Evolutionary conservation across 1,140 invertebrate genomes (phyloP), one percentile per base, ranked within the genome.

Genomic region (Vanessa tameamea): DNA sequence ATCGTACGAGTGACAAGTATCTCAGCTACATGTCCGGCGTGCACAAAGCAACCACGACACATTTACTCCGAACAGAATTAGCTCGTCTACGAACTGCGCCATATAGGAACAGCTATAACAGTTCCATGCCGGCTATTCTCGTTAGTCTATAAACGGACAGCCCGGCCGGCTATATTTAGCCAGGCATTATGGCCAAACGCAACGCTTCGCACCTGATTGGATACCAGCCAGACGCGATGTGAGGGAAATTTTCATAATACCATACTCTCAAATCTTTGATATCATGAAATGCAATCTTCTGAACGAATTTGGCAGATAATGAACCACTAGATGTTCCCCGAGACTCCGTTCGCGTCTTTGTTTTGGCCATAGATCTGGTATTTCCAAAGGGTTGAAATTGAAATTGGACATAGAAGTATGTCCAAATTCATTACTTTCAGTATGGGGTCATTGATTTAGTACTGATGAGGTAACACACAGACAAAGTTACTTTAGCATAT

Each of bases 201-300:
- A 78, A 73, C 70, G 76, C 77, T 83, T 85, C 79, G 82, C 87
- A 88, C 87, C 87, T 87, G 84, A 91, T 88, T 91, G 89, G 87
- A 87, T 63, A 47, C 48, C 43, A 59, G 87, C 87, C 89, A 91
- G 78, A 66, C 31, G 55, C 50, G 16, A 20, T 48, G 55, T 61
- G 31, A 57, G 37, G 61, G 59, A 55, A 68, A 65, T 48, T 59
- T 66, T 73, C 26, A 47, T 61, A 66, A 43, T 67, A 47, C 55
- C 65, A 68, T 50, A 31, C 43, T 53, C 51, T 50, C 50, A 13
- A 48, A 16, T 11, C 2, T 9, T 63, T 4, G 37, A 9, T 69
- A 47, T 59, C 20, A 23, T 26, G 47, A 13, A 26, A 48, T 2
- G 11, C 47, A 47, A 15, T 70, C 5, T 6, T 43, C 9, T 9